phyloP scores from a whole-genome alignment of 2,888 invertebrate species.

The Podotricha telesiphe region DNA sequence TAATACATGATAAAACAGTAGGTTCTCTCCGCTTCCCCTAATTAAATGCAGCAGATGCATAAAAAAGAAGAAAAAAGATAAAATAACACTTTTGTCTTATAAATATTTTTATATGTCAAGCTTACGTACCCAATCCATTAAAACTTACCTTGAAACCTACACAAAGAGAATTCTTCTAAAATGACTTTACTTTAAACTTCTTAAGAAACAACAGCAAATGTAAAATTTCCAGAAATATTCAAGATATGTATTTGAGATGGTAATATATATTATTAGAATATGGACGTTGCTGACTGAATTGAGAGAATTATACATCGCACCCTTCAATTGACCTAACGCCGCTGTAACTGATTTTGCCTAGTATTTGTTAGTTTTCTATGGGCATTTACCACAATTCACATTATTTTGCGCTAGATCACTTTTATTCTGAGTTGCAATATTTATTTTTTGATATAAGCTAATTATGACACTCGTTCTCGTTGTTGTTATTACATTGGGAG shows the following conservation, averaged over 20 bases:
- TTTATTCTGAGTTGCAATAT: too few species aligned
- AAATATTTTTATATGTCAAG: constrained; percentile 22
- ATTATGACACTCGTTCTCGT: too few species aligned
- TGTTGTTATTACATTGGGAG: too few species aligned
- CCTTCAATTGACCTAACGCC: too few species aligned
- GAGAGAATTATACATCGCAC: background rate
- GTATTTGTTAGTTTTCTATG: too few species aligned
- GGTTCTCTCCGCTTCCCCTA: background rate
- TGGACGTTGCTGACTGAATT: background rate
- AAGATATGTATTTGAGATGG: background rate
- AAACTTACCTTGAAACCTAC: constrained; percentile 28
- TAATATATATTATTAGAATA: background rate
- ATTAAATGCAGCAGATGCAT: background rate
- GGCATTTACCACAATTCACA: too few species aligned
- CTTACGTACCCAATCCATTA: constrained; percentile 25
- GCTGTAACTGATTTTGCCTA: too few species aligned
- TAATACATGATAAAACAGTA: background rate
- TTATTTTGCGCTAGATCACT: too few species aligned
- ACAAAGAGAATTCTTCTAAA: constrained; percentile 29
- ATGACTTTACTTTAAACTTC: constrained; percentile 18
- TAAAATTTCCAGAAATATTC: constrained; percentile 12
- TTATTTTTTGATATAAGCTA: too few species aligned
- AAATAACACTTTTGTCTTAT: constrained; percentile 3
- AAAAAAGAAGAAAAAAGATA: background rate
- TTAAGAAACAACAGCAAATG: constrained; percentile 11